Conservation (phyloP, 2,797 vertebrate genomes). For the Melopsittacus undulatus region DNA sequence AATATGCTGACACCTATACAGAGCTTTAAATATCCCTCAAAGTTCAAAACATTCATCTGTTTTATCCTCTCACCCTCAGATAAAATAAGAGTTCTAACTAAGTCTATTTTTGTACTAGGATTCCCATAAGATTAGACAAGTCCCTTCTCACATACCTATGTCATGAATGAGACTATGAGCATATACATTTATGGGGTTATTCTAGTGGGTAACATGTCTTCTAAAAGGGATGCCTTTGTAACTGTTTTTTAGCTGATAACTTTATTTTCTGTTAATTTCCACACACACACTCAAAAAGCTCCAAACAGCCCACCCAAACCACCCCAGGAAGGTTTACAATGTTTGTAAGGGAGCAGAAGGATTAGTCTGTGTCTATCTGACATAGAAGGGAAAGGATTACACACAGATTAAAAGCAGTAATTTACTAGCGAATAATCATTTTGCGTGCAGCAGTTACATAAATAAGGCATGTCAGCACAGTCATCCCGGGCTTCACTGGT, state of each 20-base stretch:
- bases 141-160: not conserved
- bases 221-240: not conserved
- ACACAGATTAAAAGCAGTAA: conserved; percentile 21
- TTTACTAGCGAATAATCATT: conserved; percentile 22
- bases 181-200: not conserved
- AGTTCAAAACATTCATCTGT: conserved; percentile 1
- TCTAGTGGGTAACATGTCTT: not conserved
- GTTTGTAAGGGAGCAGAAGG: not conserved
- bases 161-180: not conserved
- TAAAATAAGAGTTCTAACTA: conserved; percentile 14
- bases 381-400: conserved; percentile 42
- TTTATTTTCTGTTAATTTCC: not conserved
- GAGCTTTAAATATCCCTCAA: not conserved
- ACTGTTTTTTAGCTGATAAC: not conserved
- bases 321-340: not conserved
- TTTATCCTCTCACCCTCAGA: not conserved
- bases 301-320: not conserved
- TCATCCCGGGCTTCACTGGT: not conserved
- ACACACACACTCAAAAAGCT: rapidly evolving
- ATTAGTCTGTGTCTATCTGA: conserved; percentile 21
- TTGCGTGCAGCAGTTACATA: not conserved
- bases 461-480: not conserved
- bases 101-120: not conserved
- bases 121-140: not conserved
- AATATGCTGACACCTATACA: not conserved